phyloP scores from a whole-genome alignment of 2,113 vertebrate genomes.

The Cricetomys ansorgei region DNA sequence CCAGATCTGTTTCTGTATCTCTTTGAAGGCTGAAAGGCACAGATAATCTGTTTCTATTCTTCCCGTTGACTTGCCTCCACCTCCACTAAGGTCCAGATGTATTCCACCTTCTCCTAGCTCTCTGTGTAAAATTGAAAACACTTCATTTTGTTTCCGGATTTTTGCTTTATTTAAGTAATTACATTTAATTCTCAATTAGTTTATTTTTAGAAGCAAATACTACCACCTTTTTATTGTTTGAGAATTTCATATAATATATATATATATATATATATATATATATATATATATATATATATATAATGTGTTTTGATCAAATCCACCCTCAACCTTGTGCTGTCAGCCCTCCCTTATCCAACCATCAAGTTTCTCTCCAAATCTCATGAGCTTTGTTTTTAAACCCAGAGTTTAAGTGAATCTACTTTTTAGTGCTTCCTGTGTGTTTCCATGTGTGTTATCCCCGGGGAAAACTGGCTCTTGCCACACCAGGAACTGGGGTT shows the following conservation, averaged over 20 bases:
- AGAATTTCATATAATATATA: background rate
- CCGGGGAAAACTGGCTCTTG: background rate
- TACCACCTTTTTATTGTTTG: background rate
- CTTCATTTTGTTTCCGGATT: background rate
- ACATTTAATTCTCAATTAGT: background rate
- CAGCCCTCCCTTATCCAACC: background rate
- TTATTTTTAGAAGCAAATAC: background rate
- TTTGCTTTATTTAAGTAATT: background rate
- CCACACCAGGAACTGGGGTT: background rate
- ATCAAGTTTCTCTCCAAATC: background rate
- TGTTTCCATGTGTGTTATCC: background rate
- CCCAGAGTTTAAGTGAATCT: background rate
- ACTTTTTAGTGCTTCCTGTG: background rate
- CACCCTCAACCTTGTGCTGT: background rate
- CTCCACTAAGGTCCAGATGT: background rate
- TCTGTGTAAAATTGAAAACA: conserved; percentile 34
- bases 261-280: too few relatives aligned
- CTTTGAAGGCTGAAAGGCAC: background rate
- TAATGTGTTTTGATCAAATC: background rate
- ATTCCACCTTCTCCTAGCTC: background rate
- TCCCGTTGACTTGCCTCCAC: background rate
- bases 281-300: too few relatives aligned
- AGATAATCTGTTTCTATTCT: background rate
- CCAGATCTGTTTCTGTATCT: background rate
- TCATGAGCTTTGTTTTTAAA: background rate